Conservation (phyloP, 2,113 vertebrate genomes). For the Galeopterus variegatus region DNA sequence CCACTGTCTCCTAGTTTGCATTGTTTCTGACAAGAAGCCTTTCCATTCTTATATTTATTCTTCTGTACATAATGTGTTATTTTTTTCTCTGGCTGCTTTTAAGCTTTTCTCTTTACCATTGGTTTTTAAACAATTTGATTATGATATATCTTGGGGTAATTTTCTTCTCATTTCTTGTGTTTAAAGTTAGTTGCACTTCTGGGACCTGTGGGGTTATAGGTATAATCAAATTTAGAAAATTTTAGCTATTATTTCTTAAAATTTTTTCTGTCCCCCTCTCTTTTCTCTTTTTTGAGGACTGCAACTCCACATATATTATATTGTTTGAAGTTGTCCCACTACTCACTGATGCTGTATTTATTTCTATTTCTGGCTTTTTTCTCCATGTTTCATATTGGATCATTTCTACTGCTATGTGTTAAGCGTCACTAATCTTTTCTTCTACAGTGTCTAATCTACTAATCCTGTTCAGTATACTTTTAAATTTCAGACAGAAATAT, state of each 20-base stretch:
- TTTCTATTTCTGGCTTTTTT: not conserved
- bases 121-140: not conserved
- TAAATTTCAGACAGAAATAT: constrained; percentile 48
- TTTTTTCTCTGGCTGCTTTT: not conserved
- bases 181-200: not conserved
- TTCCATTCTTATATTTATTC: not conserved
- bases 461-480: not conserved
- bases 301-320: not conserved
- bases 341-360: not conserved
- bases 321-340: not conserved
- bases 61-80: not conserved
- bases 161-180: constrained; percentile 38
- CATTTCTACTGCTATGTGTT: not conserved
- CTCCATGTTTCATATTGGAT: not conserved
- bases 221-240: constrained; percentile 30
- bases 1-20: not conserved
- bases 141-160: not conserved
- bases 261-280: not conserved
- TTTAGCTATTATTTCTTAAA: not conserved
- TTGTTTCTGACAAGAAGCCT: not conserved
- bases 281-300: not conserved
- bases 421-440: not conserved
- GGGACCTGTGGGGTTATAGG: not conserved
- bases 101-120: not conserved
- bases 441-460: not conserved